Evolutionary conservation across 2,888 invertebrate species (phyloP).

Genomic region (Caenorhabditis afra): DNA sequence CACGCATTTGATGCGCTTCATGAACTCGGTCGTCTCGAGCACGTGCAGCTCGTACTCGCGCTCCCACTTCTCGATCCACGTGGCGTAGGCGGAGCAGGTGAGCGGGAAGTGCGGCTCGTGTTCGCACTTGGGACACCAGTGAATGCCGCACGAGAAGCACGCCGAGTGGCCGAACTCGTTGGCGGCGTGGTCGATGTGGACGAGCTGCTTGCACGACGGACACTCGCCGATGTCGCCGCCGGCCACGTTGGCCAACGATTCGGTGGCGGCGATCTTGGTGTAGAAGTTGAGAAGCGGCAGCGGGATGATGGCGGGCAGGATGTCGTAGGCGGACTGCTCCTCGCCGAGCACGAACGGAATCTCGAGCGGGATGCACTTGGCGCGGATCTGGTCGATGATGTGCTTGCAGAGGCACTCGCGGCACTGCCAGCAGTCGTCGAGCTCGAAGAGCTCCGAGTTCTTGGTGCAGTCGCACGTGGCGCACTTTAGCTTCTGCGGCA

Average conservation of each 20-base stretch:
- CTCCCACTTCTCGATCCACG: slow-evolving; percentile 67
- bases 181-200: slow-evolving; percentile 46
- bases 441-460: slow-evolving; percentile 66
- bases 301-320: slow-evolving; percentile 64
- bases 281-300: slow-evolving; percentile 66
- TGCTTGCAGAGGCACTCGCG: slow-evolving; percentile 59
- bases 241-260: slow-evolving; percentile 42
- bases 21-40: slow-evolving; percentile 36
- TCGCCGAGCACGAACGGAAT: slow-evolving; percentile 61
- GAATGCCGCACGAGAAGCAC: slow-evolving; percentile 63
- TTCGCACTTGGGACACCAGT: slow-evolving; percentile 69
- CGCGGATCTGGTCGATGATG: slow-evolving; percentile 58
- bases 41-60: slow-evolving; percentile 60
- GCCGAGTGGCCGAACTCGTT: slow-evolving; percentile 41
- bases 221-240: slow-evolving; percentile 61
- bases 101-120: slow-evolving; percentile 73
- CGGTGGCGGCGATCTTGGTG: slow-evolving; percentile 60
- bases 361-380: slow-evolving; percentile 59
- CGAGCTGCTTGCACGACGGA: slow-evolving; percentile 63
- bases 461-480: slow-evolving; percentile 52
- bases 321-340: slow-evolving; percentile 60
- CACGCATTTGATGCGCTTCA: slow-evolving; percentile 49
- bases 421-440: slow-evolving; percentile 72
- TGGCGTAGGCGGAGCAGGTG: slow-evolving; percentile 60
- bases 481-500: slow-evolving; percentile 51